phyloP scores from a whole-genome alignment of 2,113 vertebrate species.

The Tachuris rubrigastra region DNA sequence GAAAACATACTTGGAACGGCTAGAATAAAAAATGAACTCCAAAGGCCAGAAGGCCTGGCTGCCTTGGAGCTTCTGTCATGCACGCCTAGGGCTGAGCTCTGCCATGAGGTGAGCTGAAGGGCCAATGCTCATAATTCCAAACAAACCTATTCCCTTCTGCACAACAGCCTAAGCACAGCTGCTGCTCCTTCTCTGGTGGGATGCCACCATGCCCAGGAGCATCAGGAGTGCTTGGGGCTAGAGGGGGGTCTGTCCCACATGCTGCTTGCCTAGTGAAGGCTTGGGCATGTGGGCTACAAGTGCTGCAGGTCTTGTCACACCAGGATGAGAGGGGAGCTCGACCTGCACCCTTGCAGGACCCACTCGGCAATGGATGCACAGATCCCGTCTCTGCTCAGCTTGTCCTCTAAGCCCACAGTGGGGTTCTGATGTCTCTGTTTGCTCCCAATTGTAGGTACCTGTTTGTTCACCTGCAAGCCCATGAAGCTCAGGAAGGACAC shows the following conservation, averaged over 20 bases:
- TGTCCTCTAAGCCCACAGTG: rapidly evolving
- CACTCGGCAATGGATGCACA: background rate
- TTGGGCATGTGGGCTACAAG: rapidly evolving
- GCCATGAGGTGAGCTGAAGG: background rate
- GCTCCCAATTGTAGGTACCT: conserved; percentile 37
- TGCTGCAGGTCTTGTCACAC: background rate
- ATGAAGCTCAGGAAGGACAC: background rate
- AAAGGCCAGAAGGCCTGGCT: background rate
- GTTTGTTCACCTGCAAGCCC: conserved; percentile 49
- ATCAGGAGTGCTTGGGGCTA: background rate
- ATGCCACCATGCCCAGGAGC: rapidly evolving
- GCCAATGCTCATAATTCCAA: background rate
- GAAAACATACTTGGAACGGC: background rate
- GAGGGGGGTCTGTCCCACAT: background rate
- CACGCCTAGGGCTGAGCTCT: background rate
- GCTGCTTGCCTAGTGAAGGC: background rate
- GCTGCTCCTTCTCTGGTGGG: background rate
- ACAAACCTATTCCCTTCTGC: background rate
- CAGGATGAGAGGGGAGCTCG: background rate
- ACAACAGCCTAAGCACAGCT: background rate
- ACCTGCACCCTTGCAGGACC: background rate
- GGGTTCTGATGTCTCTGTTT: background rate
- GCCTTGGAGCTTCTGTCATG: background rate
- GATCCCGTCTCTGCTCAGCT: background rate
- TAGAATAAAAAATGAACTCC: background rate